Evolutionary conservation across 2,113 vertebrate genomes (phyloP).

Genomic region (Anthoscopus minutus): DNA sequence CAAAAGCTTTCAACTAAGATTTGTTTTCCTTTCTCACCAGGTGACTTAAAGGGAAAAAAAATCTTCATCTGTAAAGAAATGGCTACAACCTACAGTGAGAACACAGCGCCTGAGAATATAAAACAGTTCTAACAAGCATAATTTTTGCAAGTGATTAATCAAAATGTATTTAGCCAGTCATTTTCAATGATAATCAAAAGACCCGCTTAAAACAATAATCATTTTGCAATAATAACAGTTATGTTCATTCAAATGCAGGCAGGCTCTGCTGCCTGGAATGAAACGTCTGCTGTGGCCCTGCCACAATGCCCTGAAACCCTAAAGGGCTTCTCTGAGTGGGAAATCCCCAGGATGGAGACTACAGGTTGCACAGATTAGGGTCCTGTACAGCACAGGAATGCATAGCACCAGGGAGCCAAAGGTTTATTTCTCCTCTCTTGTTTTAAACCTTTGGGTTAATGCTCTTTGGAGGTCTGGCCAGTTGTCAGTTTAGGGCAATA

Average conservation of each 20-base stretch:
- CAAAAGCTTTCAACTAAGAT: constrained; percentile 85
- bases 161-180: constrained; percentile 73
- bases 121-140: constrained; percentile 73
- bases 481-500: constrained; percentile 24
- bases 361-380: not conserved
- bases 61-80: constrained; percentile 61
- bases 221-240: constrained; percentile 66
- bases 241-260: constrained; percentile 39
- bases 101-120: constrained; percentile 75
- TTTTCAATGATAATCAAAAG: constrained; percentile 73
- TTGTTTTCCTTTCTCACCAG: constrained; percentile 83
- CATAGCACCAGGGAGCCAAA: not conserved
- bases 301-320: not conserved
- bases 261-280: constrained; percentile 36
- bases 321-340: not conserved
- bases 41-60: constrained; percentile 76
- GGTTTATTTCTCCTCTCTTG: not conserved
- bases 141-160: constrained; percentile 76
- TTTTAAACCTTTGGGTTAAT: constrained; percentile 9
- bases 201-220: constrained; percentile 71
- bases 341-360: constrained; percentile 6
- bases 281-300: not conserved
- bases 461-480: constrained; percentile 21
- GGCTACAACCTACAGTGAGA: constrained; percentile 67
- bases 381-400: not conserved